Conservation (phyloP, 2,888 invertebrate genomes). For the Hofmannophila pseudospretella region DNA sequence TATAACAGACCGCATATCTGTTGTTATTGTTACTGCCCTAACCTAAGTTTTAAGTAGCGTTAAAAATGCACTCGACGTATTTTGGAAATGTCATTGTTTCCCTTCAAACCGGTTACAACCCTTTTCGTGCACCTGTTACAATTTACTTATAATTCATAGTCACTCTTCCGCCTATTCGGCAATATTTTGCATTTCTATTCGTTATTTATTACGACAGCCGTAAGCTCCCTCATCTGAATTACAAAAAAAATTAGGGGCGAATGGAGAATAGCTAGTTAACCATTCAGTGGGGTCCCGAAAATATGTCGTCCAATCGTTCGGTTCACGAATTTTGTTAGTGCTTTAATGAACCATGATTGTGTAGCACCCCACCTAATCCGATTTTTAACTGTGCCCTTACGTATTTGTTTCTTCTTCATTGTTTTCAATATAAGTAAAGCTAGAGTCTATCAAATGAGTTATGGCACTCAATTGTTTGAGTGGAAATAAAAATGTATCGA, state of each 20-base stretch:
- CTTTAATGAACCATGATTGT: conserved; percentile 72
- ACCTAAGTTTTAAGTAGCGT: too few relatives aligned
- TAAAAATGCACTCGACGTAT: background rate
- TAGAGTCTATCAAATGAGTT: too few relatives aligned
- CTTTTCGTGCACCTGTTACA: conserved; percentile 57
- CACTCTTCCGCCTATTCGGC: conserved; percentile 55
- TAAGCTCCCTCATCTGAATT: conserved; percentile 6
- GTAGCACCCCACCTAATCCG: conserved; percentile 52
- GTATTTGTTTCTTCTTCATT: too few relatives aligned
- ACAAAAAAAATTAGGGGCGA: conserved; percentile 24
- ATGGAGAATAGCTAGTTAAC: conserved; percentile 26
- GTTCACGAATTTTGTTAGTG: conserved; percentile 40
- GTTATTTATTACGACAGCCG: conserved; percentile 37
- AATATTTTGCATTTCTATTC: conserved; percentile 59
- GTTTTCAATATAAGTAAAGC: too few relatives aligned
- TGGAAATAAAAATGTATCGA: too few relatives aligned
- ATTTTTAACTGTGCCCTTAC: conserved; percentile 54
- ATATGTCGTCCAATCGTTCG: conserved; percentile 34
- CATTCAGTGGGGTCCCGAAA: conserved; percentile 37
- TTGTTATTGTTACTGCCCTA: too few relatives aligned
- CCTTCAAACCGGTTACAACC: conserved; percentile 42
- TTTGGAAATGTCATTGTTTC: conserved; percentile 2
- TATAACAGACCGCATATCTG: too few relatives aligned
- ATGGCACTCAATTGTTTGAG: too few relatives aligned
- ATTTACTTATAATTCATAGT: conserved; percentile 54